Conservation (phyloP, 2,113 vertebrate species). For the Sceloporus undulatus region DNA sequence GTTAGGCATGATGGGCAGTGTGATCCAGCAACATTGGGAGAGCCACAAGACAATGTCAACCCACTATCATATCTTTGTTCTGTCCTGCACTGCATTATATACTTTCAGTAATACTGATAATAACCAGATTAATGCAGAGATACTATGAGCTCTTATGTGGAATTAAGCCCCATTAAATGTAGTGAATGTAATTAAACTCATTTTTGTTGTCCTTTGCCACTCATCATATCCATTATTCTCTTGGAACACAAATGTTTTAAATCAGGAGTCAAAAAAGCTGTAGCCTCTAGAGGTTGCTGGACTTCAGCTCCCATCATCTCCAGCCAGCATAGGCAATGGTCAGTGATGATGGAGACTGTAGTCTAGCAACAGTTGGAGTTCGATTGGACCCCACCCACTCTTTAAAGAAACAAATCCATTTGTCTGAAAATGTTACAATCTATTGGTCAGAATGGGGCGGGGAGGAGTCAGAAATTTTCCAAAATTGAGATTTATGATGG, state of each 20-base stretch:
- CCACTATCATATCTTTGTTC: too few species aligned
- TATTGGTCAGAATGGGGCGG: too few species aligned
- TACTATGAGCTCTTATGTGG: neutral
- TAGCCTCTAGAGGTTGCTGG: neutral
- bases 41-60: too few species aligned
- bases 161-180: neutral
- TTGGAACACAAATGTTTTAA: conserved; percentile 5
- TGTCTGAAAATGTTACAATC: too few species aligned
- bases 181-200: neutral
- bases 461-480: too few species aligned
- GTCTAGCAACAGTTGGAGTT: neutral
- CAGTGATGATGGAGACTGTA: neutral
- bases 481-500: too few species aligned
- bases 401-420: neutral
- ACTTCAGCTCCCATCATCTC: neutral
- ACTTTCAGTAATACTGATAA: neutral
- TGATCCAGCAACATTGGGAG: too few species aligned
- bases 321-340: neutral
- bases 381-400: neutral
- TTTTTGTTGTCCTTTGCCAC: neutral
- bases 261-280: neutral
- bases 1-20: too few species aligned
- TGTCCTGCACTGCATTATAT: neutral
- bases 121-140: neutral
- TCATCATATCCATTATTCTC: neutral